Percentiles rank a stretch among this genome's conserved stretches.
Evolutionary conservation across 2,113 vertebrate species (phyloP).

Genomic region (Poeciliopsis occidentalis): DNA sequence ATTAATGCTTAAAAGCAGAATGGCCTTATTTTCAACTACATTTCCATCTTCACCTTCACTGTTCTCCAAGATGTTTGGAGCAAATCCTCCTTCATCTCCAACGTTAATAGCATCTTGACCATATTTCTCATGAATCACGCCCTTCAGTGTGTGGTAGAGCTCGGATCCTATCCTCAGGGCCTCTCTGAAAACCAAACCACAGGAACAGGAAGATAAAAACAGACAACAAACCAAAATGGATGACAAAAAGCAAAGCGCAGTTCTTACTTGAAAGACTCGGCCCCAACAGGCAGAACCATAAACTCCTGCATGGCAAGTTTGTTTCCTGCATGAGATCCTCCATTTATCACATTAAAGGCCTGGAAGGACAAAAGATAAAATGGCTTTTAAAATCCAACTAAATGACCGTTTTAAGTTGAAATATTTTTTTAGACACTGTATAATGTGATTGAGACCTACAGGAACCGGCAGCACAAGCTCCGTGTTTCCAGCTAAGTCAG

Average conservation of each 20-base stretch:
- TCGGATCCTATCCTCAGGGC: slow-evolving; percentile 93
- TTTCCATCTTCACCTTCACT: slow-evolving; percentile 85
- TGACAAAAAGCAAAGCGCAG: no score
- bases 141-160: slow-evolving; percentile 95
- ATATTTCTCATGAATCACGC: slow-evolving; percentile 94
- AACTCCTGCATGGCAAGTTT: slow-evolving; percentile 98
- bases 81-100: slow-evolving; percentile 94
- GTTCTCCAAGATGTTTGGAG: slow-evolving; percentile 95
- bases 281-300: slow-evolving; percentile 95
- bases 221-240: not conserved
- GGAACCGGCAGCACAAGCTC: slow-evolving; percentile 95
- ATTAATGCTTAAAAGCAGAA: not conserved
- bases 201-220: not conserved
- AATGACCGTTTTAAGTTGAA: not conserved
- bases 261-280: slow-evolving; percentile 86
- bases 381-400: not conserved
- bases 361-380: slow-evolving; percentile 41
- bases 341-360: slow-evolving; percentile 97
- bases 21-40: not conserved
- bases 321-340: slow-evolving; percentile 94
- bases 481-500: slow-evolving; percentile 94
- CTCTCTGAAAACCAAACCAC: slow-evolving; percentile 73
- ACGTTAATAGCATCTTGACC: slow-evolving; percentile 95
- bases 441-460: slow-evolving; percentile 75
- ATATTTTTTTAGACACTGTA: not conserved